Evolutionary conservation across 2,113 vertebrate species (phyloP), one percentile per base, ranked within the genome.

Genomic region (Boleophthalmus pectinirostris): DNA sequence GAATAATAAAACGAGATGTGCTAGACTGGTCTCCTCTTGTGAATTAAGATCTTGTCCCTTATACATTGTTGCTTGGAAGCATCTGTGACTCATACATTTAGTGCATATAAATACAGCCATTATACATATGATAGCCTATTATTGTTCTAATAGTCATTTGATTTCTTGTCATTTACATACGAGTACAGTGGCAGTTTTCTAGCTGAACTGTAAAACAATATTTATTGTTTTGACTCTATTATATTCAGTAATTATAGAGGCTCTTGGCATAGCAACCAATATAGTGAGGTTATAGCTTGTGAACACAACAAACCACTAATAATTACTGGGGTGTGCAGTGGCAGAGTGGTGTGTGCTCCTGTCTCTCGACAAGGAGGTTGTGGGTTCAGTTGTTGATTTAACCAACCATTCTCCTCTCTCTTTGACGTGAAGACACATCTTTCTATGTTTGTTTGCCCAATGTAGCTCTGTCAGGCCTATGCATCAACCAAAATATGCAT

Each of bases 1-100:
- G 85, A 88, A 88, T 88, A 88, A 85, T 75, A 87, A 85, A 85
- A 80, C 61, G 33, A 57, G 72, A 87, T 84, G 53, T 73, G 69
- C 78, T 64, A 68, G 57, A 57, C 81, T 24, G 24, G 16, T 25
- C 61, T 68, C 38, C 45, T 60, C 21, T 69, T 35, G 67, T 68
- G 47, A 75, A 67, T 75, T 72, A 84, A 69, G 45, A 67, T 25
- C 54, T 66, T 65, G 33, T 70, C 33, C 71, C 24, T 66, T 66
- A 53, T 75, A 73, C 60, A 77, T 72, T 80, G 72, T 71, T 57
- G 35, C 53, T 51, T 2, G 49, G 35, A 73, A 78, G 65, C 47
- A 58, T 25, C 74, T 74, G 66, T 72, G 82, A 79, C 80, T 69
- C 43, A 71, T 53, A 63, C 72, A 80, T 83, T 83, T 66, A 78